Evolutionary conservation across 2,888 invertebrate species (phyloP).

Genomic region (Leptopilina syphax): DNA sequence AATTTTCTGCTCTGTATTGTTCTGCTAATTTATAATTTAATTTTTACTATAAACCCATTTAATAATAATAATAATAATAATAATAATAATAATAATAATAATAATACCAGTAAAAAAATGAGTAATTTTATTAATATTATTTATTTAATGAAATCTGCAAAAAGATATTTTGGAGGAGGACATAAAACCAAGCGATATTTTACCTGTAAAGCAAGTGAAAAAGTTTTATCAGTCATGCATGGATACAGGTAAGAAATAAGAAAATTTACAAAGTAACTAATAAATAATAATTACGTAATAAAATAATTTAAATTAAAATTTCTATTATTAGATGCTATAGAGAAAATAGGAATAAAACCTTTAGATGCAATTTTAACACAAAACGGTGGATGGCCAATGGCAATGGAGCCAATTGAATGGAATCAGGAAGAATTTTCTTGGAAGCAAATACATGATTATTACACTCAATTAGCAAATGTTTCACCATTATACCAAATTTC

Average conservation of each 20-base stretch:
- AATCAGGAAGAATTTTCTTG: constrained; percentile 56
- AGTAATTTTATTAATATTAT: too few relatives aligned
- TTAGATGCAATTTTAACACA: constrained; percentile 59
- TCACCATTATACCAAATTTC: constrained; percentile 29
- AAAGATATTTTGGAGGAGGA: too few relatives aligned
- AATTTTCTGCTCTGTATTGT: too few relatives aligned
- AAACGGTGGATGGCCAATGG: constrained; percentile 64
- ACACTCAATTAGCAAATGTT: constrained; percentile 43
- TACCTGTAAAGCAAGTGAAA: constrained; percentile 59
- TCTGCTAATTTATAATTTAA: too few relatives aligned
- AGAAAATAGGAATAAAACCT: constrained; percentile 57
- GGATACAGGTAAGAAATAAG: constrained; percentile 55
- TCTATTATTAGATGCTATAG: constrained; percentile 52
- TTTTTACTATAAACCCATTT: too few relatives aligned
- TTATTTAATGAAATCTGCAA: too few relatives aligned
- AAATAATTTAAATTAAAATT: not conserved
- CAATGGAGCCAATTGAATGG: constrained; percentile 64
- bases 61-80: too few relatives aligned
- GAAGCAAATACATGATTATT: constrained; percentile 58
- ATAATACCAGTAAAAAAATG: too few relatives aligned
- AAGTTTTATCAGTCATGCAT: constrained; percentile 61
- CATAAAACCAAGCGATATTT: constrained; percentile 50
- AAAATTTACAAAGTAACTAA: too few relatives aligned
- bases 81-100: too few relatives aligned
- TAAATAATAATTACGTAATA: not conserved